These are phyloP conservation scores for Torymus tubicola DNA, from an alignment of 2,888 invertebrate species.

Conservation along the genomic window DNA sequence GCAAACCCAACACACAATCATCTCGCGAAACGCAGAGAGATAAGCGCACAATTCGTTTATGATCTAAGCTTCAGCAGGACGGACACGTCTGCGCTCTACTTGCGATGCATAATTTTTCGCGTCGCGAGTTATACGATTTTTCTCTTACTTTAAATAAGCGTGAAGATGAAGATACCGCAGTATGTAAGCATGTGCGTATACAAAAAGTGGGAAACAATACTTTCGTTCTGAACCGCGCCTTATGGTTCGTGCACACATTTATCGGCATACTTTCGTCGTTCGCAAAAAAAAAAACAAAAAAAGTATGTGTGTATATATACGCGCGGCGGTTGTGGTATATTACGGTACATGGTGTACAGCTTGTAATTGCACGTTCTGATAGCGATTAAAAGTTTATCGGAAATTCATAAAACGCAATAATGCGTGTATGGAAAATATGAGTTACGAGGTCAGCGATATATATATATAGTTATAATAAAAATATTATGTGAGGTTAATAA, in stretches of 20 bases:
- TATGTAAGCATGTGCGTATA: not conserved
- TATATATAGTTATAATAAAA: no score
- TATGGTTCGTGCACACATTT: not conserved
- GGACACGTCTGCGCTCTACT: slow-evolving; percentile 42
- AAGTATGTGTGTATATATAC: not conserved
- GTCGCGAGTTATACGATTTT: slow-evolving; percentile 23
- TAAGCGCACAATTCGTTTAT: slow-evolving; percentile 17
- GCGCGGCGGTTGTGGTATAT: no score
- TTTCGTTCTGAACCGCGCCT: not conserved
- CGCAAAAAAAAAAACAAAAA: not conserved
- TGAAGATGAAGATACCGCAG: slow-evolving; percentile 35
- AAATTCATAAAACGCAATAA: no score
- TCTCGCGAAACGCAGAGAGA: not conserved
- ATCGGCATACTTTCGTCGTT: slow-evolving; percentile 25
- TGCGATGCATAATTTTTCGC: slow-evolving; percentile 34
- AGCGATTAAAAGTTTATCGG: no score
- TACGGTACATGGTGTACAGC: no score
- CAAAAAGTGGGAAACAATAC: slow-evolving; percentile 23
- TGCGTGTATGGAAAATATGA: no score
- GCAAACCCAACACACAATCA: not conserved
- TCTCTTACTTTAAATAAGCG: slow-evolving; percentile 43
- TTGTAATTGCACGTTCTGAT: no score
- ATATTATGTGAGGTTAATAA: no score
- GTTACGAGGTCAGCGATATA: no score
- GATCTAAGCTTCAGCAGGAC: not conserved